Evolutionary conservation across 2,113 vertebrate species (phyloP), one percentile per base, ranked within the genome.

Genomic region (Colius striatus): DNA sequence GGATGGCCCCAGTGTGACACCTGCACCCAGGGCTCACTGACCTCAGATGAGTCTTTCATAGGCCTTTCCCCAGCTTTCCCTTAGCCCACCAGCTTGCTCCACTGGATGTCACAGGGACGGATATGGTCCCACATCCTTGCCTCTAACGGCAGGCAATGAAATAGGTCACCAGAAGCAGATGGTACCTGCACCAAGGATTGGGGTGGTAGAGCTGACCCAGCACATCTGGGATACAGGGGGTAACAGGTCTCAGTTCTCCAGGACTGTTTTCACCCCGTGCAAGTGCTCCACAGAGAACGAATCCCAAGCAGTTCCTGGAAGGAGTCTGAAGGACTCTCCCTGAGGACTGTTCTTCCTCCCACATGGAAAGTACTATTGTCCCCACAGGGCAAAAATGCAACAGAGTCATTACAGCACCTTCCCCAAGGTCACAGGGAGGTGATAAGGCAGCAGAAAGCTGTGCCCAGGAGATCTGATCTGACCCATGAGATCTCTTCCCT

Each of bases 381-480:
- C 62, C 91, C 91, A 65, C 0, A 8, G 34, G 63, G 34, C 32
- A 76, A 71, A 61, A 79, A 55, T 17, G 13, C 27, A 48, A 13
- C 2, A 11, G 21, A 60, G 34, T 27, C 48, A 55, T 6, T 29
- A 61, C 67, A 67, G 67, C 91, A 20, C 61, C 53, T 19, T 66
- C 38, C 55, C 72, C 79, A 74, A 55, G 68, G 72, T 68, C 79
- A 72, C 30, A 11, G 82, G 50, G 61, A 84, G 54, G 67, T 1
- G 10, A 48, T 5, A 21, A 60, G 36, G 93, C 70, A 89, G 78
- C 84, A 55, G 67, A 36, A 80, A 50, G 57, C 16, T 4, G 6
- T 38, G 75, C 58, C 89, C 77, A 84, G 73, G 54, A 87, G 85
- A 79, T 84, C 71, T 32, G 80, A 86, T 62, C 74, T 61, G 71